Evolutionary conservation across 2,888 invertebrate species (phyloP).

Genomic region (Clitarchus hookeri): DNA sequence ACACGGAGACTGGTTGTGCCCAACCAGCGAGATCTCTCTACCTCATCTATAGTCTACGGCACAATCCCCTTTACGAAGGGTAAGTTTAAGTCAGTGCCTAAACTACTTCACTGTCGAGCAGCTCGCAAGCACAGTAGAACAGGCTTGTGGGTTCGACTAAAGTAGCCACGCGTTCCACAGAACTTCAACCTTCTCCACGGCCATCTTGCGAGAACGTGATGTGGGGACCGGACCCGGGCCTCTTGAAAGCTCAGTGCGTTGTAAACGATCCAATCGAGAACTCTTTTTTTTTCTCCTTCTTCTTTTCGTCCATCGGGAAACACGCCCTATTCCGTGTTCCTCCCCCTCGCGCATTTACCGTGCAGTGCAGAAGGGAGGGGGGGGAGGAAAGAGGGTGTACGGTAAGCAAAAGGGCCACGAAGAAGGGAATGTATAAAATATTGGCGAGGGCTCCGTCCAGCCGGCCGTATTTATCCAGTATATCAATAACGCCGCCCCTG

Average conservation of each 20-base stretch:
- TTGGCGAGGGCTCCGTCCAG: not conserved
- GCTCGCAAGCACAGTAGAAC: too few relatives aligned
- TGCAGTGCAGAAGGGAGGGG: not conserved
- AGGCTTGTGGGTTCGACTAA: too few relatives aligned
- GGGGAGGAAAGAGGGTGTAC: not conserved
- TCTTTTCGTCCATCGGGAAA: not conserved
- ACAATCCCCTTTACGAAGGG: too few relatives aligned
- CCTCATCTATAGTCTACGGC: too few relatives aligned
- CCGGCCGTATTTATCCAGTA: constrained; percentile 55
- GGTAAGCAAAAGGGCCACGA: not conserved
- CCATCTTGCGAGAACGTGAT: too few relatives aligned
- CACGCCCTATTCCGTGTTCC: not conserved
- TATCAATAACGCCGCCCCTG: constrained; percentile 53
- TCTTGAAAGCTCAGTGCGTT: not conserved
- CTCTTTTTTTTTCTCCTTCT: not conserved
- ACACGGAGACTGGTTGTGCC: too few relatives aligned
- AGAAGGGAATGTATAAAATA: constrained; percentile 8
- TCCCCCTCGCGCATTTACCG: not conserved
- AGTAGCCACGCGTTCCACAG: too few relatives aligned
- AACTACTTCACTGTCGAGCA: too few relatives aligned
- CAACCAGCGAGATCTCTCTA: too few relatives aligned
- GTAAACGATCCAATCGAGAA: constrained; percentile 2
- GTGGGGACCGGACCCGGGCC: too few relatives aligned
- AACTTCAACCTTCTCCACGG: too few relatives aligned
- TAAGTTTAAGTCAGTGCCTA: too few relatives aligned